Evolutionary conservation across 2,888 invertebrate genomes (phyloP).

Genomic region (Azorinus chamasolen): DNA sequence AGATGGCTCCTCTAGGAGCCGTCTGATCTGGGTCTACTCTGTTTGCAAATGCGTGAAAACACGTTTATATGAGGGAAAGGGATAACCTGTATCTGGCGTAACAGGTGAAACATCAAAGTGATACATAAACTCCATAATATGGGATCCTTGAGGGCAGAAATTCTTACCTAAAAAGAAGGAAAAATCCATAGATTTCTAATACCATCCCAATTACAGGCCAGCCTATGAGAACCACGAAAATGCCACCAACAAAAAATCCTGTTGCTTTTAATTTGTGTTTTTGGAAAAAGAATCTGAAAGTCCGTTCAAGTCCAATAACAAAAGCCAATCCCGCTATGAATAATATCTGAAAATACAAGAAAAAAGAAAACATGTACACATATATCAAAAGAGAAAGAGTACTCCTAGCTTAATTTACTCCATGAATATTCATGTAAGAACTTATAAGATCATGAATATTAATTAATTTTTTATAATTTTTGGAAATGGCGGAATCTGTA

Average conservation of each 20-base stretch:
- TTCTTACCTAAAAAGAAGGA: slow-evolving; percentile 89
- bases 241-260: slow-evolving; percentile 96
- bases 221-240: slow-evolving; percentile 95
- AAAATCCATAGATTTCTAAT: slow-evolving; percentile 98
- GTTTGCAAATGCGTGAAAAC: too few relatives aligned
- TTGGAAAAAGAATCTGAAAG: slow-evolving; percentile 99
- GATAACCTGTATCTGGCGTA: too few relatives aligned
- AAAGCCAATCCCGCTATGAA: slow-evolving; percentile 98
- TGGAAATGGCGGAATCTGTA: neutral
- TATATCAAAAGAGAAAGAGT: neutral
- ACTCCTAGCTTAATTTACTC: too few relatives aligned
- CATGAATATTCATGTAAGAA: too few relatives aligned
- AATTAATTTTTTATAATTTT: too few relatives aligned
- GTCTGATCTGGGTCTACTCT: too few relatives aligned
- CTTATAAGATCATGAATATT: too few relatives aligned
- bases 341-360: slow-evolving; percentile 92
- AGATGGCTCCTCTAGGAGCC: too few relatives aligned
- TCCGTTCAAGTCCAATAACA: slow-evolving; percentile 98
- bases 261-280: slow-evolving; percentile 97
- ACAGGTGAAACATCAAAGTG: too few relatives aligned
- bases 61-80: too few relatives aligned
- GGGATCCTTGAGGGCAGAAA: too few relatives aligned
- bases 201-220: slow-evolving; percentile 99
- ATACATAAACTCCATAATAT: too few relatives aligned
- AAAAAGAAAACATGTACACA: neutral